These are phyloP conservation scores for Achroia grisella DNA, from an alignment of 1,140 invertebrate genomes.

Conservation along the genomic window DNA sequence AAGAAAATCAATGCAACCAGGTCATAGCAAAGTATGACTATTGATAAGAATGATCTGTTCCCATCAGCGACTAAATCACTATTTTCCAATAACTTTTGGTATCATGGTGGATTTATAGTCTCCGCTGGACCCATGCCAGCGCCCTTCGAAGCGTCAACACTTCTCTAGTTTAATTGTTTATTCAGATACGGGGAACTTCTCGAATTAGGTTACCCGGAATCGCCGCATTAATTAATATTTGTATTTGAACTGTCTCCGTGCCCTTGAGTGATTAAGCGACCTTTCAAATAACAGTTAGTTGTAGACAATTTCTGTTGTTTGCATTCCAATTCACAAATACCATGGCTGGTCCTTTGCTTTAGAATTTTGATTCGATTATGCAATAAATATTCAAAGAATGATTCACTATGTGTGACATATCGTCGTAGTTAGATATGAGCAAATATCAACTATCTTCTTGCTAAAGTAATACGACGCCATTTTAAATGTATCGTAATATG, in stretches of 20 bases:
- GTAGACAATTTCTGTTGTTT: conserved; percentile 42
- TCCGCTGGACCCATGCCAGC: conserved; percentile 5
- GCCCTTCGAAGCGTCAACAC: conserved; percentile 13
- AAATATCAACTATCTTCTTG: conserved; percentile 8
- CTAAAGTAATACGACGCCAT: conserved; percentile 59
- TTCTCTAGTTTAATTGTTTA: conserved; percentile 65
- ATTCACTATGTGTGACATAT: not conserved
- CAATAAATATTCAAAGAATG: conserved; percentile 14
- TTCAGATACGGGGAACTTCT: conserved; percentile 64
- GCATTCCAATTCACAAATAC: conserved; percentile 28
- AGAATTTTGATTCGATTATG: conserved; percentile 20
- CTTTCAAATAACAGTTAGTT: conserved; percentile 50
- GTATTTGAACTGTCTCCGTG: conserved; percentile 61
- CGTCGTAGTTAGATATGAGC: too few relatives aligned
- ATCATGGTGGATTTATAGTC: not conserved
- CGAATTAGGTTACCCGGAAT: conserved; percentile 67
- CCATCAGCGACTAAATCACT: too few relatives aligned
- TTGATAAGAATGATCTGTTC: too few relatives aligned
- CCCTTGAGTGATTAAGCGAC: conserved; percentile 55
- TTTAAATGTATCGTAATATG: conserved; percentile 56
- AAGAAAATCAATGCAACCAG: too few relatives aligned
- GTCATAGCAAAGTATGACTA: too few relatives aligned
- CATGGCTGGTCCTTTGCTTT: conserved; percentile 12
- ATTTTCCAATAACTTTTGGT: too few relatives aligned
- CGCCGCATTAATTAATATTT: conserved; percentile 69